These are phyloP conservation scores for Bathynomus jamesi DNA, from an alignment of 1,140 invertebrate genomes.

Conservation along the genomic window DNA sequence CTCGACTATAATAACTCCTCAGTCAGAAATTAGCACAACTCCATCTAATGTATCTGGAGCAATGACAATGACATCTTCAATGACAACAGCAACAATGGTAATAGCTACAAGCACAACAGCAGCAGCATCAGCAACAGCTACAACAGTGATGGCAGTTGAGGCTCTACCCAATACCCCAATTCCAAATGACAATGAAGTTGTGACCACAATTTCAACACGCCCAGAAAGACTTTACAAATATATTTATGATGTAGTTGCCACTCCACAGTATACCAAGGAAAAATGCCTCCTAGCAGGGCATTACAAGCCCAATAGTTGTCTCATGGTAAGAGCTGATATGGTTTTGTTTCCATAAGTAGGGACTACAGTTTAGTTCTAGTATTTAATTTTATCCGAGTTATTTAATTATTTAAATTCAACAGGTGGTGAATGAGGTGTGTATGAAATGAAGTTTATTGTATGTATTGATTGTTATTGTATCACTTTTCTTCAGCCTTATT, in stretches of 20 bases:
- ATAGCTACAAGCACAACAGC: slow-evolving; percentile 21
- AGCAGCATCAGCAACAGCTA: slow-evolving; percentile 17
- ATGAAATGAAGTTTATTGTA: background rate
- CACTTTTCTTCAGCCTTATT: too few relatives aligned
- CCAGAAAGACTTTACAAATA: slow-evolving; percentile 23
- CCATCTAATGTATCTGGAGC: background rate
- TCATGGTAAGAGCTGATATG: slow-evolving; percentile 13
- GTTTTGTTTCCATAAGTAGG: too few relatives aligned
- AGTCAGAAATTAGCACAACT: background rate
- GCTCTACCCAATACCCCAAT: slow-evolving; percentile 9
- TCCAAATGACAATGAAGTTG: background rate
- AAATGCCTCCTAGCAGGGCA: slow-evolving; percentile 20
- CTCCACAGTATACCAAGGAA: slow-evolving; percentile 28
- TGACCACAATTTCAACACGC: slow-evolving; percentile 6
- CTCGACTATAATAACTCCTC: background rate
- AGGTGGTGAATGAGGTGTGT: background rate
- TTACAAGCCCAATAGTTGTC: slow-evolving; percentile 16
- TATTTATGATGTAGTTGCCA: slow-evolving; percentile 25
- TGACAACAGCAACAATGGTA: slow-evolving; percentile 6
- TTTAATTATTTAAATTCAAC: background rate
- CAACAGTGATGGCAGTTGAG: background rate
- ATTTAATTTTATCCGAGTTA: background rate
- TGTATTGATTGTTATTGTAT: too few relatives aligned
- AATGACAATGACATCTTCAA: background rate
- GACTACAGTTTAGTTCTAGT: slow-evolving; percentile 49